Evolutionary conservation across 2,797 vertebrate species (phyloP).

Genomic region (Lepus oiostolus): DNA sequence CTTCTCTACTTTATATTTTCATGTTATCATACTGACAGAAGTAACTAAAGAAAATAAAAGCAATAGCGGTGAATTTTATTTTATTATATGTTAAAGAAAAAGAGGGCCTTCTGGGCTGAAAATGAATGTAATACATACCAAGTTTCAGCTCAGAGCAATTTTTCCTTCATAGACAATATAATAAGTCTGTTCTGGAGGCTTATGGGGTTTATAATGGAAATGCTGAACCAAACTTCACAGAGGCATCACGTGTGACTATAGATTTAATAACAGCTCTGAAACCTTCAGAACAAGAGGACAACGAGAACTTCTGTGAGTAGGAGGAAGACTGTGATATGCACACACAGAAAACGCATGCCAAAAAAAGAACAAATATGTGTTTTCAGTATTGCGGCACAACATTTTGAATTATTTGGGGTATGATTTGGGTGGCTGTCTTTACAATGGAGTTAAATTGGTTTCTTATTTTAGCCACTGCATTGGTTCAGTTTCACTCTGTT

Average conservation of each 20-base stretch:
- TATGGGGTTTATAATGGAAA: conserved; percentile 66
- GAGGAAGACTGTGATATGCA: conserved; percentile 23
- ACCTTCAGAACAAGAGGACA: conserved; percentile 69
- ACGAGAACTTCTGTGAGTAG: conserved; percentile 75
- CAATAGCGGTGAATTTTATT: conserved; percentile 39
- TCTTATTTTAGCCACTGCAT: conserved; percentile 80
- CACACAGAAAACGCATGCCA: not conserved
- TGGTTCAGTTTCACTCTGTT: conserved; percentile 81
- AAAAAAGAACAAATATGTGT: conserved; percentile 81
- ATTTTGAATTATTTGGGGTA: conserved; percentile 80
- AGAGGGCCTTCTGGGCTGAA: not conserved
- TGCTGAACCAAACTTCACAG: conserved; percentile 57
- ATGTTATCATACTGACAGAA: conserved; percentile 16
- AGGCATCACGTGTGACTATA: rapidly evolving
- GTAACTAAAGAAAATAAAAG: conserved; percentile 55
- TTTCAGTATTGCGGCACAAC: conserved; percentile 72
- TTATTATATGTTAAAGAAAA: conserved; percentile 68
- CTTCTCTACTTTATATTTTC: conserved; percentile 10
- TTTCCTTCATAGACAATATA: not conserved
- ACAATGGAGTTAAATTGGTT: conserved; percentile 85
- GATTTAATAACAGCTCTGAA: conserved; percentile 66
- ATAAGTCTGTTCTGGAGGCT: conserved; percentile 64
- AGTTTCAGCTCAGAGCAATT: conserved; percentile 38
- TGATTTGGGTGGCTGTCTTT: conserved; percentile 82
- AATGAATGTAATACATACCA: conserved; percentile 6